Base-by-base conservation (phyloP, 2,113 vertebrate species). In the Mormyrus iriodes region DNA sequence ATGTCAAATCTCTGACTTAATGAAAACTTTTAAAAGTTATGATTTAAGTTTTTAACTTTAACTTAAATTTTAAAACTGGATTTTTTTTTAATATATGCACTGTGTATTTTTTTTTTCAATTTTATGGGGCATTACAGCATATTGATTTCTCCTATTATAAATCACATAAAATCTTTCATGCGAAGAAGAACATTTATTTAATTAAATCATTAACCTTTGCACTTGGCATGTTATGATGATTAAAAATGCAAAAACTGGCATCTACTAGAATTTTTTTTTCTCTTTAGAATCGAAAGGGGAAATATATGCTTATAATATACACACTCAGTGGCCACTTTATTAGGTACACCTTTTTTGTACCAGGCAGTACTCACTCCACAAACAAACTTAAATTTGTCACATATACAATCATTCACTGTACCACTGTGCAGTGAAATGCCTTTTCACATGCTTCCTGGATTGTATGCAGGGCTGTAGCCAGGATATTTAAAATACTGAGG, bases 141-240 rank as follows among this genome's bases (percentile, higher is more conserved):
- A 69, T 31, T 69, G 73, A 79, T 79, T 79, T 42, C 15, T 39
- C 4, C 73, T 79, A 17, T 79, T 79, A 35, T 42, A 79, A 79
- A 79, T 79, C 73, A 79, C 31, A 69, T 10, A 79, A 79, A 42
- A 19, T 79, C 13, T 79, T 79, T 39, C 73, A 79, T 13, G 52
- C 12, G 15, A 17, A 53, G 52, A 13, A 17, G 61, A 69, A 69
- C 61, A 69, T 69, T 69, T 69, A 69, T 69, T 69, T 42, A 79
- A 79, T 79, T 42, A 79, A 79, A 79, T 79, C 73, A 79, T 79
- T 79, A 79, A 42, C 73, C 35, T 79, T 79, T 79, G 10, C 73
- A 42, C 73, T 79, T 79, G 15, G 73, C 31, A 79, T 42, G 35
- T 79, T 19, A 79, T 79, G 13, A 19, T 79, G 35, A 79, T 42